These are phyloP conservation scores for Platygyra sinensis DNA, from an alignment of 64 coral and sea anemone species.

Conservation along the genomic window DNA sequence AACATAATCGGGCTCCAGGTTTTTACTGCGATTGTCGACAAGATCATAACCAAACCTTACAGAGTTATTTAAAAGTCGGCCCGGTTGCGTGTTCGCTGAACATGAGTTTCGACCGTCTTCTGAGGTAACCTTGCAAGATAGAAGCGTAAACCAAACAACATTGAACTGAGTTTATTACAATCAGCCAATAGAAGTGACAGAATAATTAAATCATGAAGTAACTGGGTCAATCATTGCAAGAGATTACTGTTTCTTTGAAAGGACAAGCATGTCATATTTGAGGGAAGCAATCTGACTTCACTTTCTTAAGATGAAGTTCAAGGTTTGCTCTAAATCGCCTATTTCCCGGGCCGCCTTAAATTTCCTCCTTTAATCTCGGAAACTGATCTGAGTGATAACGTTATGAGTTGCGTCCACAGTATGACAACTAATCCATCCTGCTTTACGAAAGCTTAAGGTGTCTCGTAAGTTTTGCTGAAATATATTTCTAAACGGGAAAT, in stretches of 20 bases:
- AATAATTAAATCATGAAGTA: too few relatives aligned
- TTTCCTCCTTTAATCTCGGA: too few relatives aligned
- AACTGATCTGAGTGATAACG: not conserved
- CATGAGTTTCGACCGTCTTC: too few relatives aligned
- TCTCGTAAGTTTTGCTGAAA: not conserved
- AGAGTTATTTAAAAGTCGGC: too few relatives aligned
- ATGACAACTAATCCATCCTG: not conserved
- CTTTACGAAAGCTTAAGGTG: not conserved
- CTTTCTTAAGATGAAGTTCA: not conserved
- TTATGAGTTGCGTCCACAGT: not conserved
- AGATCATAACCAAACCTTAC: too few relatives aligned
- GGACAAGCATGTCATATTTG: not conserved
- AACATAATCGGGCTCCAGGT: too few relatives aligned
- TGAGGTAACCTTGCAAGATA: too few relatives aligned
- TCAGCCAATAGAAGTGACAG: too few relatives aligned
- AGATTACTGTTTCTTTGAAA: not conserved
- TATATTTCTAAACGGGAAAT: not conserved
- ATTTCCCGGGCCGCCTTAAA: not conserved
- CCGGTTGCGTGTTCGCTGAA: too few relatives aligned
- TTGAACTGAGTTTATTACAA: too few relatives aligned
- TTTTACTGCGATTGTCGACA: too few relatives aligned
- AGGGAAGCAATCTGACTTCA: not conserved
- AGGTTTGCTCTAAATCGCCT: not conserved
- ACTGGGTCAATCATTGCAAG: not conserved
- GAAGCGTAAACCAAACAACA: too few relatives aligned